These are phyloP conservation scores for Agrotis segetum DNA, from an alignment of 2,888 invertebrate species.

Conservation along the genomic window DNA sequence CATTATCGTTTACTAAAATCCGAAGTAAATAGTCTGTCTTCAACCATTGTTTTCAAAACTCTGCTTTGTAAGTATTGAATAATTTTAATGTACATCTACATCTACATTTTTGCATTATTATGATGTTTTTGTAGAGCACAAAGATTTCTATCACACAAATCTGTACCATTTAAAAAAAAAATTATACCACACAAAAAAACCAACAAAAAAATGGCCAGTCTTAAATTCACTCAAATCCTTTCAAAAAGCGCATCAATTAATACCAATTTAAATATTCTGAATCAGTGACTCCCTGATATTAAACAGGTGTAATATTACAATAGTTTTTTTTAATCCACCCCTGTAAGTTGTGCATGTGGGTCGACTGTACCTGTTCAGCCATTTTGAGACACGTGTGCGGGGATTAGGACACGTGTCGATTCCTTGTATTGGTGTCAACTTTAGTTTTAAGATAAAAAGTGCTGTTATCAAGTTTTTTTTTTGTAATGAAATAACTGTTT, in stretches of 20 bases:
- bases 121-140: neutral
- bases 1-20: no score
- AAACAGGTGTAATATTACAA: constrained; percentile 53
- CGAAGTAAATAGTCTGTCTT: no score
- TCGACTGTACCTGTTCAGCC: constrained; percentile 39
- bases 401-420: constrained; percentile 56
- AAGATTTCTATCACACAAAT: neutral
- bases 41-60: no score
- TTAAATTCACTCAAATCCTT: constrained; percentile 16
- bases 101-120: neutral
- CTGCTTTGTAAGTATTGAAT: no score
- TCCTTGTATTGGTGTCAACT: constrained; percentile 5
- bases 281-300: constrained; percentile 56
- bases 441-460: neutral
- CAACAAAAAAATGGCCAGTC: constrained; percentile 6
- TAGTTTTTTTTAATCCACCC: constrained; percentile 45
- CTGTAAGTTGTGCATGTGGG: constrained; percentile 25
- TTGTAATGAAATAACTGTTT: no score
- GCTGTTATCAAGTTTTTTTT: neutral
- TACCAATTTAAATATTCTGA: constrained; percentile 65
- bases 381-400: constrained; percentile 48
- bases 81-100: neutral
- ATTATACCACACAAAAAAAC: neutral
- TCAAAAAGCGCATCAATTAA: constrained; percentile 68
- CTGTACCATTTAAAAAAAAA: no score